Percentiles rank a stretch among this genome's conserved stretches.
Conservation (phyloP, 2,888 invertebrate genomes). For the Coelinius sp. region DNA sequence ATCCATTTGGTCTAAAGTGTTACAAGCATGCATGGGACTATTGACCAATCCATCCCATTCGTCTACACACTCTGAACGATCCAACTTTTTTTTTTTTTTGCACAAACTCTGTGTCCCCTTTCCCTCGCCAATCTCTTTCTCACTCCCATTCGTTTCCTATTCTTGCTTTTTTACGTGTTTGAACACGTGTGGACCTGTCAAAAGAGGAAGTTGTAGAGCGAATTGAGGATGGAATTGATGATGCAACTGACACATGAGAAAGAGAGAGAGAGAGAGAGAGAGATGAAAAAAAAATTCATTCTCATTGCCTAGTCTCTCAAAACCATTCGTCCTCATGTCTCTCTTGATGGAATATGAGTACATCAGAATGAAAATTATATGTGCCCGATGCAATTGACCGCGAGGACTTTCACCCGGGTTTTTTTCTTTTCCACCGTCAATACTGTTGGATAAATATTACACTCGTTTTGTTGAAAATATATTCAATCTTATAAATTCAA, state of each 20-base stretch:
- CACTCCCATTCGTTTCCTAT: background rate
- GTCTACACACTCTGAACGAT: background rate
- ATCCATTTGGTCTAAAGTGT: background rate
- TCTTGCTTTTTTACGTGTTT: background rate
- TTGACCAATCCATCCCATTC: background rate
- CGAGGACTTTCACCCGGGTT: background rate
- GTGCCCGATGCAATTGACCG: background rate
- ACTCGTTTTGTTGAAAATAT: background rate
- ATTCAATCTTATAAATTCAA: no score
- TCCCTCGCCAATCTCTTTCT: background rate
- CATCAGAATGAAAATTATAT: background rate
- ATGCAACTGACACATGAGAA: slow-evolving; percentile 5
- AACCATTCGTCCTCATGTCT: background rate
- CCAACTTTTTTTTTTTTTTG: background rate
- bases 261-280: no score
- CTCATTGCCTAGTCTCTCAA: no score
- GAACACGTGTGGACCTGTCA: slow-evolving; percentile 5
- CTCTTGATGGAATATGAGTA: background rate
- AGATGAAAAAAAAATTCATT: background rate
- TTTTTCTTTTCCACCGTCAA: background rate
- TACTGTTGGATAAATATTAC: background rate
- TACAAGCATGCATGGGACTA: background rate
- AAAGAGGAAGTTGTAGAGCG: background rate
- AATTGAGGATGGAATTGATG: background rate
- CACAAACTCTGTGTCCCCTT: background rate